Conservation (phyloP, 1,140 invertebrate species). For the Thalassaphorura encarpata region DNA sequence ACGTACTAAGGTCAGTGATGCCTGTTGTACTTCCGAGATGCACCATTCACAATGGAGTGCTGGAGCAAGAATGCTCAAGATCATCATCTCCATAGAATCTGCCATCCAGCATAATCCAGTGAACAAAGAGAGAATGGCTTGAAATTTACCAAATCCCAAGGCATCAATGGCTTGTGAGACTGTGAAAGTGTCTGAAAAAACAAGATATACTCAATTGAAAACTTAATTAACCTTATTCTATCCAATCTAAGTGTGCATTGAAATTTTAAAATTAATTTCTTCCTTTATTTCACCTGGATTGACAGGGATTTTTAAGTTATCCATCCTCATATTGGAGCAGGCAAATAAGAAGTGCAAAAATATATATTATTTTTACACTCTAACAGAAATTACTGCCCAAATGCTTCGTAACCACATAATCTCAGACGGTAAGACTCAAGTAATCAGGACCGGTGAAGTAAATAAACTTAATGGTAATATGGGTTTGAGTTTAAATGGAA, state of each 20-base stretch:
- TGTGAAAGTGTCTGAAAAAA: slow-evolving; percentile 71
- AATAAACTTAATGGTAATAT: too few species aligned
- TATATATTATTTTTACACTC: too few species aligned
- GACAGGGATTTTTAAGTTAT: too few species aligned
- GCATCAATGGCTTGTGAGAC: slow-evolving; percentile 91
- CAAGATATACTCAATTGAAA: neutral
- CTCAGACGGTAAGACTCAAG: too few species aligned
- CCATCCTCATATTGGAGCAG: too few species aligned
- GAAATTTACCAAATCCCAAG: slow-evolving; percentile 90
- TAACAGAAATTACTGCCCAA: too few species aligned
- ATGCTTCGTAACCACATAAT: too few species aligned
- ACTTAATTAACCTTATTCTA: neutral
- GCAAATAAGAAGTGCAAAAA: too few species aligned
- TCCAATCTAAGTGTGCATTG: neutral
- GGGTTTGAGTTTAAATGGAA: too few species aligned
- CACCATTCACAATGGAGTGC: slow-evolving; percentile 90
- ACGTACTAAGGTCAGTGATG: slow-evolving; percentile 58
- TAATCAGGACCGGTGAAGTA: too few species aligned
- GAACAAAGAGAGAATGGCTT: slow-evolving; percentile 77
- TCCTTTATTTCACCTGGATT: neutral
- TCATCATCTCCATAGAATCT: slow-evolving; percentile 98
- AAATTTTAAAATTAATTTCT: neutral
- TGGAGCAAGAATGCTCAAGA: slow-evolving; percentile 83
- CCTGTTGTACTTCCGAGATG: slow-evolving; percentile 67
- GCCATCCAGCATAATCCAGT: slow-evolving; percentile 91